Percentiles rank a stretch among this genome's conserved stretches.
phyloP scores from a whole-genome alignment of 2,888 invertebrate genomes.

The Epinotia ramella region DNA sequence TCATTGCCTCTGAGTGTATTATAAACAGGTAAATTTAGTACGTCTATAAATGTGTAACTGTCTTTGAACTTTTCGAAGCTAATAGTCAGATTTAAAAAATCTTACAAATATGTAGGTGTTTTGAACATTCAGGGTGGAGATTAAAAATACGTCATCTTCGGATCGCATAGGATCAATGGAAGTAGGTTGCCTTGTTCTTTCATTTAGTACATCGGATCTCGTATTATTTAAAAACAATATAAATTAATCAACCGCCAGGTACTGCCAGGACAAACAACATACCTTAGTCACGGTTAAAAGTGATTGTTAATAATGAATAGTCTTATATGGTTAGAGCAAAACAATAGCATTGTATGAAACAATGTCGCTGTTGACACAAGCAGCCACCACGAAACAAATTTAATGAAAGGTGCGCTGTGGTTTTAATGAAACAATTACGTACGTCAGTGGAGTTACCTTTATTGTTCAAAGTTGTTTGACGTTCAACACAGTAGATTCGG shows the following conservation, averaged over 20 bases:
- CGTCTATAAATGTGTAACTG: too few species aligned
- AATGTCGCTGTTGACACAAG: slow-evolving; percentile 1
- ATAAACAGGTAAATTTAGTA: too few species aligned
- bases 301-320: background rate
- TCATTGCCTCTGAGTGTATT: too few species aligned
- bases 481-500: background rate
- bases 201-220: background rate
- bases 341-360: slow-evolving; percentile 12
- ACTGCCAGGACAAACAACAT: background rate
- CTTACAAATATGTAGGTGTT: too few species aligned
- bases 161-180: too few species aligned
- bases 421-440: slow-evolving; percentile 10
- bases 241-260: too few species aligned
- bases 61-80: too few species aligned
- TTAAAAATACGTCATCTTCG: too few species aligned
- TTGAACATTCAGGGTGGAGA: too few species aligned
- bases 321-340: background rate
- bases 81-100: too few species aligned
- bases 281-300: background rate
- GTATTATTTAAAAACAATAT: background rate
- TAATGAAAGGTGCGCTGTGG: background rate
- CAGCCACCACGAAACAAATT: background rate
- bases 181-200: too few species aligned
- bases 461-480: slow-evolving; percentile 5
- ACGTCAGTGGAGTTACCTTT: background rate